Base-by-base conservation (phyloP, 2,797 vertebrate genomes). In the Salmo trutta region DNA sequence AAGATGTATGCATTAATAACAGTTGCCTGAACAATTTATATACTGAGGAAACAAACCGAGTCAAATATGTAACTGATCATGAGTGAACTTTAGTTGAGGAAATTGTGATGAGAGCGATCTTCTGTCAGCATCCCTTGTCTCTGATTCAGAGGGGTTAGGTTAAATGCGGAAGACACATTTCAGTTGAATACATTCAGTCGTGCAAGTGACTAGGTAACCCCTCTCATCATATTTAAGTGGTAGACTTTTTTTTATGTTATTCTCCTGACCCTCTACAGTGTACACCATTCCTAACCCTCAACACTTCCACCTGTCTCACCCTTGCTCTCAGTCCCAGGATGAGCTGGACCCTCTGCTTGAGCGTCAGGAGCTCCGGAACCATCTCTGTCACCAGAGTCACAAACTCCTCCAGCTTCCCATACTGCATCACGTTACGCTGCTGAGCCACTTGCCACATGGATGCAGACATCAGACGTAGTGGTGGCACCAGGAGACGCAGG, bases 281-380 rank as follows among this genome's bases (percentile, higher is more conserved):
- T 47, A 59, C 56, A 21, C 19, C 56, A 21, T 59, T 59, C 1
- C 19, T n/a, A 59, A 21, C n/a, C 1, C 53, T 56, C 15, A 19
- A 14, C 59, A 52, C 5, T 2, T 16, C n/a, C 51, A 62, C 51
- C n/a, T 36, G 8, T 10, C 78, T 70, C 69, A 94, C 94, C 91
- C 86, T 92, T 31, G 92, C 94, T 75, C 91, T 85, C 62, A 94
- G 83, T 4, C 93, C 93, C 77, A 94, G 75, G 70, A 89, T 88
- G 53, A 94, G 87, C 47, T 93, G 91, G 56, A 86, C 86, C 31
- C 86, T 82, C 71, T 94, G 92, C 6, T 88, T 90, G 82, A 84
- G 89, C 74, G 76, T 85, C n/a, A 94, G 82, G 80, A 94, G 68
- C 15, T 89, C 88, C 0, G 94, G 93, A 0, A 90, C 86, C 1